Percentiles rank a stretch among this genome's conserved stretches.
Conservation (phyloP, 2,888 invertebrate genomes). For the Ophion slaviceki region DNA sequence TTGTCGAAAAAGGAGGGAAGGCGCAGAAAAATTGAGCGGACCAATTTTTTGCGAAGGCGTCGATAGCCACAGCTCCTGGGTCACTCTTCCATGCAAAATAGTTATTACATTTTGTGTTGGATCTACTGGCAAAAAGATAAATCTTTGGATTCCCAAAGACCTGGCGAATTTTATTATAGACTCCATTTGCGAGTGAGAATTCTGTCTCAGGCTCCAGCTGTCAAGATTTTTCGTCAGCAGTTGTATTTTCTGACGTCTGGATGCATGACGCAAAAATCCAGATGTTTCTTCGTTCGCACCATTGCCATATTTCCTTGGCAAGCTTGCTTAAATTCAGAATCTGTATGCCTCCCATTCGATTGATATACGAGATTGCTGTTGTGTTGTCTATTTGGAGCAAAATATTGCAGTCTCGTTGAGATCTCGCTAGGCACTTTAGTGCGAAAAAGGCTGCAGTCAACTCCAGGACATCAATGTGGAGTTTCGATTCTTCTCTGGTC, state of each 20-base stretch:
- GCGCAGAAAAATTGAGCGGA: constrained; percentile 63
- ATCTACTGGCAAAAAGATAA: constrained; percentile 60
- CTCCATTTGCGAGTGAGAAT: not conserved
- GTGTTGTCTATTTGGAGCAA: constrained; percentile 9
- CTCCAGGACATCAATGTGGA: constrained; percentile 21
- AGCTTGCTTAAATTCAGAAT: not conserved
- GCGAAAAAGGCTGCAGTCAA: constrained; percentile 15
- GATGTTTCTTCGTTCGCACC: no score
- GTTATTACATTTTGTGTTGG: constrained; percentile 64
- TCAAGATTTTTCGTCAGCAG: not conserved
- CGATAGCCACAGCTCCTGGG: constrained; percentile 37
- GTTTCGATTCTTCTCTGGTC: constrained; percentile 6
- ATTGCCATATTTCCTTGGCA: not conserved
- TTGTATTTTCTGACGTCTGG: not conserved
- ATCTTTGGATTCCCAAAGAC: constrained; percentile 46
- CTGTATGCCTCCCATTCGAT: not conserved
- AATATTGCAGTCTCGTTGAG: constrained; percentile 3
- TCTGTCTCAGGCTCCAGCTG: constrained; percentile 10
- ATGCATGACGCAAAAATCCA: no score
- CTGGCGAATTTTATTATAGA: not conserved
- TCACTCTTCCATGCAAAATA: constrained; percentile 50
- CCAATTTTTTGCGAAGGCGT: constrained; percentile 53
- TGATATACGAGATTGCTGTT: not conserved
- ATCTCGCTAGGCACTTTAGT: constrained; percentile 12
- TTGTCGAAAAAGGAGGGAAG: constrained; percentile 27